phyloP scores from a whole-genome alignment of 2,888 invertebrate genomes.

The Orthosia gracilis region DNA sequence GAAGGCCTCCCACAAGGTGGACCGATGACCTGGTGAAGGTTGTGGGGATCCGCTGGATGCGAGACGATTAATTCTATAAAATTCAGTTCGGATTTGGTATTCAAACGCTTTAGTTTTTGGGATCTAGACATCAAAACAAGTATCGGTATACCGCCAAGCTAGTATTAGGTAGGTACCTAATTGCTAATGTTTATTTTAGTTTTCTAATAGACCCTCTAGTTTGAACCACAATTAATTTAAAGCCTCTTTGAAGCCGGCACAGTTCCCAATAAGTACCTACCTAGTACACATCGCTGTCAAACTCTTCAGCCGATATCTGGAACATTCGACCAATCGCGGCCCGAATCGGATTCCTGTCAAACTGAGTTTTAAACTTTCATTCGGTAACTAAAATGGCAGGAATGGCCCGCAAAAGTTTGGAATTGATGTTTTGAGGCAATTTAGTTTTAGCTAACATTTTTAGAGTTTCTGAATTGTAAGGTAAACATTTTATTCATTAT shows the following conservation, averaged over 20 bases:
- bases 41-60: too few relatives aligned
- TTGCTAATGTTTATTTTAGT: slow-evolving; percentile 45
- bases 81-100: too few relatives aligned
- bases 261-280: slow-evolving; percentile 19
- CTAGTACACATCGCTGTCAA: slow-evolving; percentile 5
- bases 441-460: background rate
- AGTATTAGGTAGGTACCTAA: background rate
- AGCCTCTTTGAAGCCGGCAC: slow-evolving; percentile 28
- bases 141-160: background rate
- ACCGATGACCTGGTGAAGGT: too few relatives aligned
- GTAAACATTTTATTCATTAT: background rate
- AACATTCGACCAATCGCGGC: slow-evolving; percentile 18
- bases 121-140: background rate
- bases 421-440: slow-evolving; percentile 3
- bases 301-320: slow-evolving; percentile 14
- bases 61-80: too few relatives aligned
- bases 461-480: background rate
- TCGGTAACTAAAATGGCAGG: slow-evolving; percentile 8
- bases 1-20: too few relatives aligned
- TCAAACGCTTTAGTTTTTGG: too few relatives aligned
- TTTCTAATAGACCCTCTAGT: slow-evolving; percentile 18
- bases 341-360: slow-evolving; percentile 45
- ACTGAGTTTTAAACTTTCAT: slow-evolving; percentile 43
- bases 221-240: slow-evolving; percentile 33
- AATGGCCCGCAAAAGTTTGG: slow-evolving; percentile 15